Conservation (phyloP, 2,888 invertebrate species). For the Eugnorisma glareosa region DNA sequence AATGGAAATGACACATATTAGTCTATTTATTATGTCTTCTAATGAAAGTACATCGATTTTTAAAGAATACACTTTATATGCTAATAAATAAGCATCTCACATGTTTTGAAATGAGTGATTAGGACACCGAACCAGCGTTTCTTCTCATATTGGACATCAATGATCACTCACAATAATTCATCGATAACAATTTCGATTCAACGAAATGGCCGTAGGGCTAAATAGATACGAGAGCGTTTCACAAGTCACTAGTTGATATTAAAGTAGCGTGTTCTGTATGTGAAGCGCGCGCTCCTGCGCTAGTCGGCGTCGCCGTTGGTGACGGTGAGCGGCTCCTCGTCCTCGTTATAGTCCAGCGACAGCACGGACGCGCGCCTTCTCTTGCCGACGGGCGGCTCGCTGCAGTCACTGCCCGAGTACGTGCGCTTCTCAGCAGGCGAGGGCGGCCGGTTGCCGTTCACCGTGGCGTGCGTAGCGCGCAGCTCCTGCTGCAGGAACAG, state of each 20-base stretch:
- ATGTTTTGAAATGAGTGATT: conserved; percentile 75
- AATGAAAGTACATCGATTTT: conserved; percentile 85
- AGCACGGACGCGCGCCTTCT: conserved; percentile 93
- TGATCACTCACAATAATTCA: conserved; percentile 81
- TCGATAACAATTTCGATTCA: conserved; percentile 75
- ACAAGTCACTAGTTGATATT: conserved; percentile 81
- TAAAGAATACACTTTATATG: conserved; percentile 82
- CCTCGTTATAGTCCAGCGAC: conserved; percentile 94
- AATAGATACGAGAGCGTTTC: conserved; percentile 74
- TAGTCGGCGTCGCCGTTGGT: conserved; percentile 92
- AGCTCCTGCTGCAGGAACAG: conserved; percentile 98
- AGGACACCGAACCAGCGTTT: conserved; percentile 76
- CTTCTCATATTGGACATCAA: conserved; percentile 71
- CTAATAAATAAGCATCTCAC: conserved; percentile 81
- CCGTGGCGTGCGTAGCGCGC: conserved; percentile 92
- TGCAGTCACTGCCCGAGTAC: conserved; percentile 85
- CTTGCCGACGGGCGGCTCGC: conserved; percentile 91
- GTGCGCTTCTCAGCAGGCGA: conserved; percentile 85
- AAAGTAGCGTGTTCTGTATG: conserved; percentile 76
- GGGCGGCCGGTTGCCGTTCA: conserved; percentile 81
- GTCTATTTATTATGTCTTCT: conserved; percentile 84
- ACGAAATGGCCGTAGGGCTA: conserved; percentile 73
- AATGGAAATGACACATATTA: conserved; percentile 82
- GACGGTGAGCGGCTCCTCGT: conserved; percentile 93
- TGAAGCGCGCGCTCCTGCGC: conserved; percentile 79